Base-by-base conservation (phyloP, 2,888 invertebrate species). In the Diarsia dahlii region DNA sequence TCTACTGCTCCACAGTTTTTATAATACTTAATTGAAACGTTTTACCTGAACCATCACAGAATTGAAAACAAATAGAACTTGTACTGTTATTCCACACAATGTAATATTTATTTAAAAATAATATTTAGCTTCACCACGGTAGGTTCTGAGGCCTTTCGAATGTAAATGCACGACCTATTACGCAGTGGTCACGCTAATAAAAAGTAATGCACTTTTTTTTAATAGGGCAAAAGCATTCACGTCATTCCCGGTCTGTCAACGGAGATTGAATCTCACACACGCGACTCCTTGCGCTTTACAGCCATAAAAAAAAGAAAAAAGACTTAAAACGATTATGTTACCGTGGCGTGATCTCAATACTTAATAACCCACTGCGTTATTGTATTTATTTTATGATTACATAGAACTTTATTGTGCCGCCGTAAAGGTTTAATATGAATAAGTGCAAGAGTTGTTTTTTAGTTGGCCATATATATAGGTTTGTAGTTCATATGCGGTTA, bases 161-260 rank as follows among this genome's bases (percentile, higher is more conserved):
- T 74, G 71, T 69, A 85, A 84, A 80, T 82, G 74, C 63, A 64
- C 48, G 68, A 20, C 46, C 62, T 72, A 82, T 39, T 71, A 56
- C 68, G 70, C 62, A 50, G 1, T 74, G 54, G 62, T 69, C 74
- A 77, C 68, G 75, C 63, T 68, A 71, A 45, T 73, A 54, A 54
- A 71, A 74, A 76, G 56, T 34, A 66, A 39, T 45, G 46, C 48
- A 64, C 13, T 67, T 69, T 71, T 76, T 74, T 75, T 77, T 65
- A 28, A 84, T 80, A 8, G 65, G 76, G 85, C 79, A 81, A 83
- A 73, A 45, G 46, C 62, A 50, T 50, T 52, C 60, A 71, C 79
- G 75, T 78, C 63, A 62, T 74, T 77, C 77, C 67, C 65, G 56
- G 63, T 89, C 80, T 89, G 89, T 89, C 89, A 82, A 87, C 88